Evolutionary conservation across 1,140 invertebrate genomes (phyloP).

Genomic region (Drosophila yakuba): DNA sequence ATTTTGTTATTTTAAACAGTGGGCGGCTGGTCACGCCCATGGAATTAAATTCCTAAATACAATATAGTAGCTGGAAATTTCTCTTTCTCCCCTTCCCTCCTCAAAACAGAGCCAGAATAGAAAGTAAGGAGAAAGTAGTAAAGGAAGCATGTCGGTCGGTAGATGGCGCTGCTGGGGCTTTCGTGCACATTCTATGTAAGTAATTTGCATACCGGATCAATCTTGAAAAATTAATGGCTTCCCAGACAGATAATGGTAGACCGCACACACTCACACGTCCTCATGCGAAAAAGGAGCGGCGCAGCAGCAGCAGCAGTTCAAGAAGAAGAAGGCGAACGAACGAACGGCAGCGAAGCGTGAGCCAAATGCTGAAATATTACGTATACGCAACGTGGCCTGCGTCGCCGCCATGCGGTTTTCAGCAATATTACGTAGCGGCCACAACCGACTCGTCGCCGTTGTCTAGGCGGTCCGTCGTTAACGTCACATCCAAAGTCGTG

Average conservation of each 20-base stretch:
- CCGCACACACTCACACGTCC: constrained; percentile 64
- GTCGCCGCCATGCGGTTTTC: constrained; percentile 59
- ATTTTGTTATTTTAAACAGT: constrained; percentile 50
- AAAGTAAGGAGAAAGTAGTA: constrained; percentile 62
- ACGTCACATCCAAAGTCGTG: constrained; percentile 63
- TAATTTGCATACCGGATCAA: constrained; percentile 84
- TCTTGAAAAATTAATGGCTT: constrained; percentile 84
- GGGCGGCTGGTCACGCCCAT: constrained; percentile 26
- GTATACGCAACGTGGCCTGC: constrained; percentile 71
- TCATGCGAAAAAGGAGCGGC: constrained; percentile 14
- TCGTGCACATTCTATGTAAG: constrained; percentile 81
- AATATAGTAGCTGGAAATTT: constrained; percentile 39
- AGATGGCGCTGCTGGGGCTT: constrained; percentile 67
- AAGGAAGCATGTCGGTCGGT: constrained; percentile 56
- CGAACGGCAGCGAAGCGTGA: constrained; percentile 64
- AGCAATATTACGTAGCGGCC: constrained; percentile 77
- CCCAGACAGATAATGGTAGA: constrained; percentile 84
- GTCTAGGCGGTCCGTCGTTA: constrained; percentile 58
- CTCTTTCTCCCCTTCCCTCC: not conserved
- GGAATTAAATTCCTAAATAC: constrained; percentile 53
- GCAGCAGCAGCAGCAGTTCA: not conserved
- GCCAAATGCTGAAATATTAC: constrained; percentile 81
- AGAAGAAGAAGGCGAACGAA: not conserved
- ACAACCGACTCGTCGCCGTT: constrained; percentile 51
- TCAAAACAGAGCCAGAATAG: constrained; percentile 54